Evolutionary conservation across 2,797 vertebrate species (phyloP), one percentile per base, ranked within the genome.

Genomic region (Labroides dimidiatus): DNA sequence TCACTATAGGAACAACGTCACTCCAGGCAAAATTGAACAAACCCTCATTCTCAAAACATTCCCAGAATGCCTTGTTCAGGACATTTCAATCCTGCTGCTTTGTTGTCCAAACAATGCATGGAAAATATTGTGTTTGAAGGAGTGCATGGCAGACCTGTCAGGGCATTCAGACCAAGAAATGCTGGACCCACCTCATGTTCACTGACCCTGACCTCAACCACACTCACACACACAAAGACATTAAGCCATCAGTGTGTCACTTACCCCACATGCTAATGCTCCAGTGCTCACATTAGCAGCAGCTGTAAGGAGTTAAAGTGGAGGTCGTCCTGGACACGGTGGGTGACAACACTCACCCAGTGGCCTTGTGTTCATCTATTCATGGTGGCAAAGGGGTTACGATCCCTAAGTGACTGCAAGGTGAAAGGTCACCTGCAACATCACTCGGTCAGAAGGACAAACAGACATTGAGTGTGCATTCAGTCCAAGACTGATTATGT

Each of bases 181-280:
- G 42, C 50, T 67, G 61, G 64, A 74, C 50, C 63, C 47, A 82
- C 71, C 81, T 67, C 43, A 50, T 66, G 76, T 67, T 75, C 77
- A 59, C 63, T 67, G 81, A 88, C 87, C 84, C 87, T 88, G 79
- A 91, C 71, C 76, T 77, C 50, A 71, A 56, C 61, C 86, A 74
- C 72, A 75, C 59, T 56, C 49, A 72, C 60, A 82, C 76, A 76
- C 60, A 82, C 76, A 52, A 79, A 84, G 75, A 74, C 77, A 84
- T 83, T 75, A 88, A 81, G 74, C 69, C 78, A 87, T 92, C 87
- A 87, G 89, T 81, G 80, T 89, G 86, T 89, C 85, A 89, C 75
- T 85, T 78, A 85, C 77, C 69, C 78, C 75, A 61, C 65, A 72
- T 62, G 72, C 82, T 84, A 75, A 85, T 45, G 60, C 84, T 78